Evolutionary conservation across 1,140 invertebrate genomes (phyloP).

Genomic region (Pseudobourletiella spinata): DNA sequence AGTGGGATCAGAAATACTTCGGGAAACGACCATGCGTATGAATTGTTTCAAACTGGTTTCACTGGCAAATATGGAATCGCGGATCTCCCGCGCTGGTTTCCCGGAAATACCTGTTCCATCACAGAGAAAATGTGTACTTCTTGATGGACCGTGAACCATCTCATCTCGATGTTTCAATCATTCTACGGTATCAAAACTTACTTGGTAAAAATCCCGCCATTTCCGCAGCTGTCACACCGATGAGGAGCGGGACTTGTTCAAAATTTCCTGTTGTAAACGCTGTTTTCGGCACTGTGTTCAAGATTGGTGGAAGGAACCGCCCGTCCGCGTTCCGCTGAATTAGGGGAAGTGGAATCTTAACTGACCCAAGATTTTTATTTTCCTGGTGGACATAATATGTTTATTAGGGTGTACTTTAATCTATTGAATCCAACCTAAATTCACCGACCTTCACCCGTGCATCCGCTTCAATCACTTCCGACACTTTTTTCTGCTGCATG

Average conservation of each 20-base stretch:
- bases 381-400: no score
- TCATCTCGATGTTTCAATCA: no score
- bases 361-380: constrained; percentile 23
- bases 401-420: no score
- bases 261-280: constrained; percentile 14
- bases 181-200: no score
- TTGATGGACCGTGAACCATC: no score
- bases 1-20: constrained; percentile 1
- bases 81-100: not conserved
- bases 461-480: constrained; percentile 16
- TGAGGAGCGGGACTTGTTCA: constrained; percentile 21
- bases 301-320: constrained; percentile 26
- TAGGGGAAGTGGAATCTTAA: constrained; percentile 12
- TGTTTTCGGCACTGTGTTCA: constrained; percentile 1
- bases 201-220: constrained; percentile 28
- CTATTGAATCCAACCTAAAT: no score
- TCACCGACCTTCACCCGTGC: constrained; percentile 11
- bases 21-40: constrained; percentile 11
- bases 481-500: constrained; percentile 18
- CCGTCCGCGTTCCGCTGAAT: constrained; percentile 18
- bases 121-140: no score
- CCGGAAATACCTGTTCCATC: constrained; percentile 20
- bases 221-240: constrained; percentile 24
- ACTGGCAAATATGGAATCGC: constrained; percentile 9
- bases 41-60: constrained; percentile 19